Base-by-base conservation (phyloP, 2,113 vertebrate species). In the Willisornis vidua region DNA sequence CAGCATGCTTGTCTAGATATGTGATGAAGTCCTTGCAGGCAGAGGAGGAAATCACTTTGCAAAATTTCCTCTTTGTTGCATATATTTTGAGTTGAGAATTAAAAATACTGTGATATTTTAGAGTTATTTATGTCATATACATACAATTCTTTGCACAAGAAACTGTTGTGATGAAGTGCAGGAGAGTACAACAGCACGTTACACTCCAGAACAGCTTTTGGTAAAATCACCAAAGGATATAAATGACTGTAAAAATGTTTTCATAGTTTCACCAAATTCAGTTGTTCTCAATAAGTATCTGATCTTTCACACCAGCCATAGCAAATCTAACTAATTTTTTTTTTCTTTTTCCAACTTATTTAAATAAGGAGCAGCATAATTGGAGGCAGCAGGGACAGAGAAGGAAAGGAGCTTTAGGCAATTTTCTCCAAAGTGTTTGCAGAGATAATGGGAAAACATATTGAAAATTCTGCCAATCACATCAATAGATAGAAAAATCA, bases 401-500 rank as follows among this genome's bases (percentile, higher is more conserved):
- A 82, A 39, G 16, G 2, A 19, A 87, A 85, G 63, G 58, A 59
- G 72, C 88, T 83, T 61, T 72, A 57, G 88, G 72, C 75, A 96
- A 91, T 83, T 93, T 96, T 87, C 92, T 96, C 85, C 55, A 58
- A 66, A 96, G 52, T 74, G 45, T 94, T 94, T 90, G 72, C 59
- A 88, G 86, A 87, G 51, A 84, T 94, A 97, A 95, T 48, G 95
- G 87, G 67, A 93, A 97, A 96, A 85, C 74, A 63, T 88, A 94
- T 97, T 94, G 93, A 95, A 93, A 95, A 94, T 66, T 78, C 70
- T 95, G 89, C 66, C 82, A 92, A 87, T 97, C 87, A 96, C 89
- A 39, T 93, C 93, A 97, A 97, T 81, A 92, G 84, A 77, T 90
- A 85, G 78, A 94, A 96, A 96, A 96, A 87, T 79, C 26, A 95